Evolutionary conservation across 2,113 vertebrate genomes (phyloP).

Genomic region (Pygoscelis adeliae): DNA sequence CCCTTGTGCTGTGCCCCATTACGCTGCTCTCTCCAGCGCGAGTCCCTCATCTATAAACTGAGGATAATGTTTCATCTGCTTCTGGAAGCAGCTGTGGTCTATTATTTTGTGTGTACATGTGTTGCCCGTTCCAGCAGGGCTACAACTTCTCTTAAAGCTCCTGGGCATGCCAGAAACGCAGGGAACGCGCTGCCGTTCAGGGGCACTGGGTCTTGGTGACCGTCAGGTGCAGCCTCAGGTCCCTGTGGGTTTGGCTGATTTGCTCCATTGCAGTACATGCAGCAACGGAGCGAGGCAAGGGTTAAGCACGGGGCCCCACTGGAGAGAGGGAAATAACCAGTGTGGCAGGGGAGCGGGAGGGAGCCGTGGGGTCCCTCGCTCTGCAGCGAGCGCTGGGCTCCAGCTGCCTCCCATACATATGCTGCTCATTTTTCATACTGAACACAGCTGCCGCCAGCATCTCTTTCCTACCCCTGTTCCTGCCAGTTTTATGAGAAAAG

Average conservation of each 20-base stretch:
- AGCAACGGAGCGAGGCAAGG: not conserved
- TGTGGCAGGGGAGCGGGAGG: not conserved
- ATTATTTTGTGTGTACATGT: not conserved
- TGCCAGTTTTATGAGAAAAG: conserved; percentile 61
- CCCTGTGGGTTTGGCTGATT: not conserved
- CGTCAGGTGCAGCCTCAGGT: rapidly evolving
- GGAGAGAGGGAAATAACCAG: not conserved
- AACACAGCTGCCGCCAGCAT: conserved; percentile 58
- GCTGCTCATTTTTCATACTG: conserved; percentile 70
- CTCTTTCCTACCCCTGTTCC: conserved; percentile 54
- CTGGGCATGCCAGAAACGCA: rapidly evolving
- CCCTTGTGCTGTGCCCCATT: not conserved
- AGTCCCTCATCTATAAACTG: rapidly evolving
- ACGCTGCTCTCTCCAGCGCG: rapidly evolving
- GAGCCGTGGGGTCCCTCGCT: not conserved
- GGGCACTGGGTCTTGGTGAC: rapidly evolving
- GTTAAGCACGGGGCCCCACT: not conserved
- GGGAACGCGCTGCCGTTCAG: rapidly evolving
- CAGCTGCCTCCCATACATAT: conserved; percentile 32
- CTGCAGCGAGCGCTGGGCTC: not conserved
- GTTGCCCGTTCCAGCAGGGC: not conserved
- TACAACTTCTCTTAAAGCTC: not conserved
- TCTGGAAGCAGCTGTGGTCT: not conserved
- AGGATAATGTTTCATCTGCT: not conserved
- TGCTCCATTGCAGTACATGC: rapidly evolving